Conservation (phyloP, 2,888 invertebrate species). For the Dolichopus griseipennis region DNA sequence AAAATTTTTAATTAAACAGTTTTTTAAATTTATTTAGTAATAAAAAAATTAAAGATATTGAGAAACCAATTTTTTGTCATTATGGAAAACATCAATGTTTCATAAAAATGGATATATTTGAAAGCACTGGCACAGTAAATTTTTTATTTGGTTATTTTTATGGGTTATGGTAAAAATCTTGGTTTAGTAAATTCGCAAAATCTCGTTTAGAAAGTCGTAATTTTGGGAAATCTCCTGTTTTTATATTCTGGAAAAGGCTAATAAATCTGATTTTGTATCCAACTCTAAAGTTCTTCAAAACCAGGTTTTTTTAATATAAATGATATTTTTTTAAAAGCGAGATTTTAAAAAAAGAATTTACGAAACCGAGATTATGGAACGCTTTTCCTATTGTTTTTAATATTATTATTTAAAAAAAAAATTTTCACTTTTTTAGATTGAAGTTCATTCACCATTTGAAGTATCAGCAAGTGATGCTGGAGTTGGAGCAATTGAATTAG, state of each 20-base stretch:
- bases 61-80: constrained; percentile 32
- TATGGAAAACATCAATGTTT: constrained; percentile 39
- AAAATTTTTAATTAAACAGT: neutral
- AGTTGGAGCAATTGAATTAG: constrained; percentile 27
- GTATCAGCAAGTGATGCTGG: constrained; percentile 33
- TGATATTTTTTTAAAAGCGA: constrained; percentile 11
- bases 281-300: no score
- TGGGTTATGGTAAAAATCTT: no score
- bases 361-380: no score
- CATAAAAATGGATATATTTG: constrained; percentile 37
- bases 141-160: no score
- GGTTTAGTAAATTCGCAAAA: no score
- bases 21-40: constrained; percentile 21
- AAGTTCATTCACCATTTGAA: constrained; percentile 39
- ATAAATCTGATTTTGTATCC: no score
- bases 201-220: no score
- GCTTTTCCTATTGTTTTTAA: neutral
- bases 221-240: no score
- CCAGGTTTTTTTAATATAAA: no score
- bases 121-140: constrained; percentile 35
- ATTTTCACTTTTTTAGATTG: constrained; percentile 28
- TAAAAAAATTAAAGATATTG: constrained; percentile 22
- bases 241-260: no score
- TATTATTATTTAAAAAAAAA: neutral
- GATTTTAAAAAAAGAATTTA: no score